Percentiles rank a stretch among this genome's conserved stretches.
Evolutionary conservation across 2,113 vertebrate species (phyloP).

Genomic region (Poeciliopsis retropinna): DNA sequence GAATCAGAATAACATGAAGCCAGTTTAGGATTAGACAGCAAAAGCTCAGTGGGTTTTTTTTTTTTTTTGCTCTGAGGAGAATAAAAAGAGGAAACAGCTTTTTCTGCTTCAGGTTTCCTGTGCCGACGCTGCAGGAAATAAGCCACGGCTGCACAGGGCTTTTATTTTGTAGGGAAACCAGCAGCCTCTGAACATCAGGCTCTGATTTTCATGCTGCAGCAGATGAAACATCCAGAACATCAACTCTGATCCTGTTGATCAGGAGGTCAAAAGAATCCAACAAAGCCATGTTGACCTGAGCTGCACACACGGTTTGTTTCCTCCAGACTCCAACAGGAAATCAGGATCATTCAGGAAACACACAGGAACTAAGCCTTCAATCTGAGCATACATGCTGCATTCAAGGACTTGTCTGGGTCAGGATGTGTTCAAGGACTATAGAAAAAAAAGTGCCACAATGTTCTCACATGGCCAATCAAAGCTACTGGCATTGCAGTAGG

Average conservation of each 20-base stretch:
- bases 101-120: slow-evolving; percentile 35
- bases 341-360: background rate
- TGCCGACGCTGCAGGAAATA: slow-evolving; percentile 32
- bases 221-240: background rate
- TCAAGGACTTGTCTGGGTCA: background rate
- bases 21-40: slow-evolving; percentile 2
- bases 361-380: background rate
- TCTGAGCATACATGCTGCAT: background rate
- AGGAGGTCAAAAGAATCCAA: background rate
- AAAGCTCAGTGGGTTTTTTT: slow-evolving; percentile 8
- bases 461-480: background rate
- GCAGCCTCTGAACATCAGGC: background rate
- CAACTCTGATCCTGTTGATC: background rate
- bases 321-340: background rate
- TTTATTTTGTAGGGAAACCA: slow-evolving; percentile 35
- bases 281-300: background rate
- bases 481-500: background rate
- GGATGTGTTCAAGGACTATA: background rate
- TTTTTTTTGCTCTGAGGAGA: slow-evolving; percentile 1
- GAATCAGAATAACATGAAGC: background rate
- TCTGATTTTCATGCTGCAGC: background rate
- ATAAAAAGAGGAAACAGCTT: slow-evolving; percentile 36
- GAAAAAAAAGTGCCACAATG: background rate
- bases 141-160: background rate
- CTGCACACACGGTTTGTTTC: background rate